Base-by-base conservation (phyloP, 2,113 vertebrate genomes). In the Platysternon megacephalum region DNA sequence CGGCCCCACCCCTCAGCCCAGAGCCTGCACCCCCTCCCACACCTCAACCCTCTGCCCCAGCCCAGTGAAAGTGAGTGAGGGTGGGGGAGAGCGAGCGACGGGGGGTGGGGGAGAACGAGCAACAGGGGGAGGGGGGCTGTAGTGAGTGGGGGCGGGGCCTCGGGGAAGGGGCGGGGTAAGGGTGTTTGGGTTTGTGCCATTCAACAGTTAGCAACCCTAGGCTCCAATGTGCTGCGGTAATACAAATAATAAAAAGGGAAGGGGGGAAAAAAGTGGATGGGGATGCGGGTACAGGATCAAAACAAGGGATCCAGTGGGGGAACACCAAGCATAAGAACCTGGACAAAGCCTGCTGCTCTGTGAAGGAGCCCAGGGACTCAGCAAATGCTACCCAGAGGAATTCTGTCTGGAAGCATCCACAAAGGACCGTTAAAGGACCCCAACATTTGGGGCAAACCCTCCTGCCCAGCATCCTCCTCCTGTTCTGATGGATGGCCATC, bases 211-310 rank as follows among this genome's bases (percentile, higher is more conserved):
- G 51, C 51, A 52, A 19, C 51, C 17, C 2, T 17, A 52, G 61
- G 16, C 61, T 19, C 32, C 35, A 78, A 86, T 81, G 11, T 48
- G 78, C 0, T 80, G 84, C 42, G 24, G 13, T 82, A 81, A 78
- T 0, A 2, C 53, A 92, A 86, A 82, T 68, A 16, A 6, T 5
- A 21, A 14, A 16, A 55, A 3, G 2, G 0, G 2, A 0, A 2
- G 51, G 42, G 7, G 3, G 68, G 79, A 58, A 32, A 68, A 86
- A 86, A 6, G 1, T 13, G 86, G 79, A 48, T 51, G 82, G 81
- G 9, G n/a, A 0, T 1, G 32, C 32, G 51, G 42, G 53, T 90
- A 5, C 9, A 51, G 88, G 61, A 44, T 39, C 35, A 86, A 89
- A 89, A 88, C 56, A 82, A 88, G 28, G 74, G 32, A 86, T 94